Base-by-base conservation (phyloP, 2,797 vertebrate genomes). In the Eleutherodactylus coqui region DNA sequence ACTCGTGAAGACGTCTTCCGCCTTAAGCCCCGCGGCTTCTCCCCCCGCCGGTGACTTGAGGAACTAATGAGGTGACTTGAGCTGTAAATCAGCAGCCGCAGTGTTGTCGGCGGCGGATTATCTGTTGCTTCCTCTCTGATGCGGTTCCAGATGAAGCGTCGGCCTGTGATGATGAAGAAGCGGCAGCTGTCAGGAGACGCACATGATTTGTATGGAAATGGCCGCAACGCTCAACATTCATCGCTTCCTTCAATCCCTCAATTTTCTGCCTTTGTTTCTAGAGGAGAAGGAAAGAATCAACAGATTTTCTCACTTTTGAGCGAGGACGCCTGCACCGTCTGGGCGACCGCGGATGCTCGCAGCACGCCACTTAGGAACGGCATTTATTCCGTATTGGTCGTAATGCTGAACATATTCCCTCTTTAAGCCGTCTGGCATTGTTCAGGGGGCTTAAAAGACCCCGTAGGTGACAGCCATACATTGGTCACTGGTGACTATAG, bases 151-250 rank as follows among this genome's bases (percentile, higher is more conserved):
- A 29, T 79, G 55, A 32, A 79, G 77, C 62, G 77, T 62, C 55
- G 58, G n/a, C 29, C 11, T 60, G 36, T 43, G 76, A 62, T 62
- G 55, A 79, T 60, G 77, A 43, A 79, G 38, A 14, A 45, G 36
- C 76, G 53, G 55, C 76, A 27, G 75, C 75, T 55, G 51, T 58
- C 76, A 58, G 43, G 55, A 16, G 34, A 13, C 0, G 53, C 38
- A 19, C 55, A 45, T 79, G 77, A 62, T 79, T 62, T 79, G 77
- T 78, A 79, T 79, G 77, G 24, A 79, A 45, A 62, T 62, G 7
- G 17, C 38, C 13, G 11, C 16, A 36, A 6, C n/a, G 55, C n/a
- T 24, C 24, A 32, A 5, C 32, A 34, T 13, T 38, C 51, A 38
- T 55, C 8, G 53, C 36, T 29, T 19, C n/a, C 27, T 24, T 17